Base-by-base conservation (phyloP, 2,888 invertebrate genomes). In the Aromia moschata region DNA sequence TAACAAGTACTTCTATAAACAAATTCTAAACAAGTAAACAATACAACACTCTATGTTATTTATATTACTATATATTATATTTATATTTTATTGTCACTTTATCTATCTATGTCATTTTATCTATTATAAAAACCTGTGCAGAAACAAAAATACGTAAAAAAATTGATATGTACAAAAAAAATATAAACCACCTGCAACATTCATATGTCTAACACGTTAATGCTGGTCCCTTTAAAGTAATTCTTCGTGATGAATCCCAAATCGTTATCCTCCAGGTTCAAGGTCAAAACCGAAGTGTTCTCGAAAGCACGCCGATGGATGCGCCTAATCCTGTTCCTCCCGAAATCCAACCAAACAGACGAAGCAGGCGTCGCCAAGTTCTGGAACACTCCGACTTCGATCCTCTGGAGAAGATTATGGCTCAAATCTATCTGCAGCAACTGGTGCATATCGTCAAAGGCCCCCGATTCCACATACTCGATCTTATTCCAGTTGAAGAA, bases 331-430 rank as follows among this genome's bases (percentile, higher is more conserved):
- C 18, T 44, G 12, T 44, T 44, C 0, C 11, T 5, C 1, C 17
- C 11, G 16, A 44, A 20, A 11, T n/a, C 20, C 43, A 44, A 12
- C n/a, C 20, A 10, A 11, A 25, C 20, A n/a, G 20, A 44, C 14
- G 20, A 7, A 11, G 20, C 4, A 1, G 20, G 20, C 18, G 20
- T 7, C 20, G 43, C 20, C 3, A 44, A 11, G 14, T 44, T 44
- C 20, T 44, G 43, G 25, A 44, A 44, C 4, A 20, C 25, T 5
- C 43, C 43, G 15, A n/a, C 10, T n/a, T 25, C 43, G 12, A 44
- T 20, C 25, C 25, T 44, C n/a, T 12, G 5, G 4, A 44, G 14
- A 44, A n/a, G 14, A n/a, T 44, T 44, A 2, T 9, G 2, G 3
- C 2, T 12, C 20, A 44, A 44, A 17, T 44, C 25, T 10, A 44